Conservation (phyloP, 2,113 vertebrate species). For the Acrocephalus kingi region DNA sequence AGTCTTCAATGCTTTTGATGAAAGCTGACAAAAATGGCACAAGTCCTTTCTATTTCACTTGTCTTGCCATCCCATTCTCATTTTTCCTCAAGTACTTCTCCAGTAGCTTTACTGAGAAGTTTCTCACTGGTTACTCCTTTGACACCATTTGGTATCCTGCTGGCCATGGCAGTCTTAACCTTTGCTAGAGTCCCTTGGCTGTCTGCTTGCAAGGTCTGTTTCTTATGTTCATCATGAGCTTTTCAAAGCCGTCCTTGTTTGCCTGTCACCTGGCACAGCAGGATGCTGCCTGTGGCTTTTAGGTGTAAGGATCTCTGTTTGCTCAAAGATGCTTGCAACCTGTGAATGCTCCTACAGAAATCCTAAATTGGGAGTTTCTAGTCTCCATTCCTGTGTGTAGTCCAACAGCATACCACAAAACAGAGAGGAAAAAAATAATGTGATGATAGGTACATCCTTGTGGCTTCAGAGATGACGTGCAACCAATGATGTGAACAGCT, state of each 20-base stretch:
- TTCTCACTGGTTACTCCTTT: not conserved
- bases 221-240: not conserved
- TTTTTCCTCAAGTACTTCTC: not conserved
- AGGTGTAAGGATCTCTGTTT: not conserved
- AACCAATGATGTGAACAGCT: not conserved
- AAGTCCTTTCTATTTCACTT: not conserved
- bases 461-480: not conserved
- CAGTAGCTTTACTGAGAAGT: not conserved
- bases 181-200: not conserved
- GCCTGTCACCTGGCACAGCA: not conserved
- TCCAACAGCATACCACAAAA: not conserved
- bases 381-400: not conserved
- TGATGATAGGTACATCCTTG: constrained; percentile 45
- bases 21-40: not conserved
- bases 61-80: not conserved
- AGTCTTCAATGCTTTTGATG: not conserved
- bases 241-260: not conserved
- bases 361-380: not conserved
- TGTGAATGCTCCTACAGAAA: not conserved
- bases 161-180: not conserved
- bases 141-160: not conserved
- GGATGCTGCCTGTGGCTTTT: not conserved
- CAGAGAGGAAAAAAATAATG: not conserved
- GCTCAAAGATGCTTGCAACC: not conserved
- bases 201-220: not conserved